A percentile compares a stretch with the other conserved stretches of the same genome.
phyloP scores from a whole-genome alignment of 2,113 vertebrate genomes.

The Myiagra hebetior region DNA sequence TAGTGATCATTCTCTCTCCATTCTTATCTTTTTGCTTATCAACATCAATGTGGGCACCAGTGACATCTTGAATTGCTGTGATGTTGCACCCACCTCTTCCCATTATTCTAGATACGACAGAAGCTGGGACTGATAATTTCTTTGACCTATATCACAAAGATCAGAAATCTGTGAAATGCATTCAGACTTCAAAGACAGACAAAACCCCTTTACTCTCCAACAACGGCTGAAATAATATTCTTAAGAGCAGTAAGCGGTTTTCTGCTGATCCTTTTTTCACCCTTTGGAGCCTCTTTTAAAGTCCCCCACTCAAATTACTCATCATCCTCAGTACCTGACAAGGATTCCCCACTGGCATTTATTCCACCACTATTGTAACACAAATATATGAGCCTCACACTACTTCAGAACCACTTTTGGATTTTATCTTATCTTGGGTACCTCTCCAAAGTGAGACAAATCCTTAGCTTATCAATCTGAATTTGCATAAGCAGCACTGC shows the following conservation, averaged over 20 bases:
- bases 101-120: conserved; percentile 98
- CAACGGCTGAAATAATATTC: not conserved
- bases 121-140: conserved; percentile 97
- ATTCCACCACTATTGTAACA: not conserved
- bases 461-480: not conserved
- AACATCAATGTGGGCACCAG: conserved; percentile 97
- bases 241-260: not conserved
- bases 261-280: not conserved
- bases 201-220: not conserved
- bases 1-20: conserved; percentile 98
- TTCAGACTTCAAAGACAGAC: not conserved
- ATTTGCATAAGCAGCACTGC: not conserved
- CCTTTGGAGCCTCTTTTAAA: not conserved
- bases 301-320: not conserved
- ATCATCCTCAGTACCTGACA: not conserved
- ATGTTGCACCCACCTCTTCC: conserved; percentile 98
- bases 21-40: conserved; percentile 99
- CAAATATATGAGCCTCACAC: not conserved
- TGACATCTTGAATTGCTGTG: conserved; percentile 98
- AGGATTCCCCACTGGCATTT: not conserved
- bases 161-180: conserved; percentile 6
- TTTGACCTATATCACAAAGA: conserved; percentile 86
- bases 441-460: not conserved
- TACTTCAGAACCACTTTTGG: not conserved
- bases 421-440: not conserved